Conservation (phyloP, 2,888 invertebrate species). For the Melipona bicolor region DNA sequence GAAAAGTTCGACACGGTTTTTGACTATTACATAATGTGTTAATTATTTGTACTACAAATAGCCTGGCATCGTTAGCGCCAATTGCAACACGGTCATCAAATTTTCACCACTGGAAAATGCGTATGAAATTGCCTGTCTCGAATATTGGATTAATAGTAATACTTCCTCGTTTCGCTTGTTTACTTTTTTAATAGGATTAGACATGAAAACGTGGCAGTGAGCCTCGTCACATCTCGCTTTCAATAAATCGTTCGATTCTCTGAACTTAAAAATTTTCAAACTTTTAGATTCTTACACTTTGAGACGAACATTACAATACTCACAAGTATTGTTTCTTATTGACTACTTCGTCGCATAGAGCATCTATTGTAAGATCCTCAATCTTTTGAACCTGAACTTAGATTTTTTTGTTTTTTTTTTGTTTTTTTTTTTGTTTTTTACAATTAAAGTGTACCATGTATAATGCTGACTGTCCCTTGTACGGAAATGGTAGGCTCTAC, state of each 20-base stretch:
- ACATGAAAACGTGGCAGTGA: background rate
- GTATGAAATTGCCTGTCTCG: slow-evolving; percentile 19
- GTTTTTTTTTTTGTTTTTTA: slow-evolving; percentile 14
- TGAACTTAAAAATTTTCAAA: too few species aligned
- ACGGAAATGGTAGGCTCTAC: slow-evolving; percentile 59
- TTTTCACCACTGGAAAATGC: slow-evolving; percentile 11
- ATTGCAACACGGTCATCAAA: slow-evolving; percentile 13
- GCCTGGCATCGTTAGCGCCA: slow-evolving; percentile 8
- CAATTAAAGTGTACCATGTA: slow-evolving; percentile 15
- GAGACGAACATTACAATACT: too few species aligned
- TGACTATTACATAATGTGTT: slow-evolving; percentile 13
- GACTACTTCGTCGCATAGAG: too few species aligned
- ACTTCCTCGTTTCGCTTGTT: slow-evolving; percentile 13
- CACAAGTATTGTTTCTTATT: too few species aligned
- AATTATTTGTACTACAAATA: slow-evolving; percentile 22
- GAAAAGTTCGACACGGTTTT: slow-evolving; percentile 1
- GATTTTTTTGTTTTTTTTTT: background rate
- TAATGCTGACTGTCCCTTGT: slow-evolving; percentile 44
- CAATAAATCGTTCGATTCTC: too few species aligned
- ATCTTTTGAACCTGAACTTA: slow-evolving; percentile 54
- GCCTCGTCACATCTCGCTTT: too few species aligned
- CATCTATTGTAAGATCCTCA: background rate
- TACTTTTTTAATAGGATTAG: background rate
- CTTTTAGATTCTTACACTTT: too few species aligned
- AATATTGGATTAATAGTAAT: background rate